Base-by-base conservation (phyloP, 2,888 invertebrate genomes). In the Neoascia interrupta region DNA sequence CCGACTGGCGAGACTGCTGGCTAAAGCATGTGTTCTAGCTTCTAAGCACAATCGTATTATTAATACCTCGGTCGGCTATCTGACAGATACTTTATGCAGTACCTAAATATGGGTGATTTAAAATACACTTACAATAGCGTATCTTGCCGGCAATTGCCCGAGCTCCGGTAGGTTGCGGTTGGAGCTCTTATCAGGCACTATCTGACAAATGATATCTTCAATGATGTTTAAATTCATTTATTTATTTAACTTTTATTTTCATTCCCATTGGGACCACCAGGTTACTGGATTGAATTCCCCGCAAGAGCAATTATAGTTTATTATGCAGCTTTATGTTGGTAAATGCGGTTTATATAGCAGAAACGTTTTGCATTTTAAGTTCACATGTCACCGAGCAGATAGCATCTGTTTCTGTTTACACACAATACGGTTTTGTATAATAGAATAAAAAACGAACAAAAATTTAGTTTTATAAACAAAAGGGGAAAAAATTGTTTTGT, bases 21-120 rank as follows among this genome's bases (percentile, higher is more conserved):
- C 23, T 61, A 51, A 31, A 45, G 47, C 61, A 69, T 54, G 49
- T 75, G 68, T 69, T 75, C 54, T 75, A 75, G 54, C 47, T 41
- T 49, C 74, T 69, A 51, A 75, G 43, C 68, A 75, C 61, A 75
- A 53, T 56, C 54, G 54, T 63, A 34, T 69, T 63, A 60, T 69
- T 45, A 49, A 49, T 75, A 75, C 61, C 61, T 69, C 63, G 15
- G 10, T 28, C 45, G 11, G 60, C 45, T 51, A 75, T 61, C 68
- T 74, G 26, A 13, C 18, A 11, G 58, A 31, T 34, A 21, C 39
- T 53, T 36, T 61, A 15, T 54, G 41, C 37, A 61, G 16, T 45
- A 45, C 43, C 21, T n/a, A n/a, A n/a, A n/a, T n/a, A n/a, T 43
- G 26, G 18, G 54, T 68, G 41, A 69, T 56, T 51, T 51, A 43